These are phyloP conservation scores for Bombus confusus DNA, from an alignment of 1,140 invertebrate species.

Conservation along the genomic window DNA sequence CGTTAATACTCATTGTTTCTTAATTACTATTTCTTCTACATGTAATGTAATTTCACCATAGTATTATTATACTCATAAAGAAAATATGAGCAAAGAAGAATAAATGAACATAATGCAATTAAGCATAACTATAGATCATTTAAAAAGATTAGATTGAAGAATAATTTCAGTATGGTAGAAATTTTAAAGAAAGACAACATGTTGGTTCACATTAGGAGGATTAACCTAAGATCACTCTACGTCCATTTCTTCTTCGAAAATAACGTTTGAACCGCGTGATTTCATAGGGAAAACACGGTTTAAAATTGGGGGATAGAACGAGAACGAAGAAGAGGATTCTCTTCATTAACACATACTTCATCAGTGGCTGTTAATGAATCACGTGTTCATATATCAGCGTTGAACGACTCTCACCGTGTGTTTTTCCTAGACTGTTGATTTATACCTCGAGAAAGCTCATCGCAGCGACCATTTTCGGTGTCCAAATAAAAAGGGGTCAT, in stretches of 20 bases:
- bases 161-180: not conserved
- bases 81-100: no score
- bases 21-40: no score
- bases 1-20: not conserved
- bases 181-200: not conserved
- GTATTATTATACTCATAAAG: no score
- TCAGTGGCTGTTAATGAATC: constrained; percentile 62
- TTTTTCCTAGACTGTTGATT: constrained; percentile 61
- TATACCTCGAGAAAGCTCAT: constrained; percentile 49
- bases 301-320: not conserved
- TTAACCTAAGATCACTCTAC: not conserved
- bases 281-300: not conserved
- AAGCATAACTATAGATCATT: no score
- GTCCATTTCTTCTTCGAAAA: constrained; percentile 11
- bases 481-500: constrained; percentile 50
- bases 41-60: no score
- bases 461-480: constrained; percentile 51
- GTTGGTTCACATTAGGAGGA: not conserved
- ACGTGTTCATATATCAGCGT: constrained; percentile 62
- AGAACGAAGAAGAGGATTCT: constrained; percentile 16
- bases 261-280: constrained; percentile 37
- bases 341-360: constrained; percentile 69
- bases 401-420: constrained; percentile 45
- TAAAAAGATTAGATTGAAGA: not conserved
- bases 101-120: no score